phyloP scores from a whole-genome alignment of 2,888 invertebrate genomes.

The Metacarcinus magister region DNA sequence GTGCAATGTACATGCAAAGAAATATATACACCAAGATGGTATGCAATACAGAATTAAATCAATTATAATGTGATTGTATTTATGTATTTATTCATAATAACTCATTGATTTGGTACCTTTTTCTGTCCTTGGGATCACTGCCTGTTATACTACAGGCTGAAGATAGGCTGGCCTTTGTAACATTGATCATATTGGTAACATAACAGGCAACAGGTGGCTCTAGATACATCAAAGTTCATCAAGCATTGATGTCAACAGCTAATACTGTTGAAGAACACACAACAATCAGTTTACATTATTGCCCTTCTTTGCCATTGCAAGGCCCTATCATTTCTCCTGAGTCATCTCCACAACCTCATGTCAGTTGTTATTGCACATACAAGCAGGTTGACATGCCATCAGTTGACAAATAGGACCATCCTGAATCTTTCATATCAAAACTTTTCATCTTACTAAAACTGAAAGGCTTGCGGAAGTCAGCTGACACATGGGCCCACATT shows the following conservation, averaged over 20 bases:
- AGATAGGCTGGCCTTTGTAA: too few species aligned
- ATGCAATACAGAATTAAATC: neutral
- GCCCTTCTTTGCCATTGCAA: neutral
- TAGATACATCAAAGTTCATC: too few species aligned
- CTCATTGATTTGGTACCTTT: neutral
- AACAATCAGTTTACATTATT: neutral
- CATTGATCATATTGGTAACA: too few species aligned
- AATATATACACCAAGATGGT: slow-evolving; percentile 22
- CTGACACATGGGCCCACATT: neutral
- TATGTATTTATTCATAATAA: neutral
- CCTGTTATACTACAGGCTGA: too few species aligned
- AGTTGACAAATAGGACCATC: neutral
- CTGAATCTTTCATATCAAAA: neutral
- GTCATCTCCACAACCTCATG: neutral
- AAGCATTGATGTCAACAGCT: too few species aligned
- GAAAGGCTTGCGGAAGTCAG: neutral
- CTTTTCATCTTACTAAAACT: neutral
- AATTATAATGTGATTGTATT: neutral
- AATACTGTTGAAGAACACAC: too few species aligned
- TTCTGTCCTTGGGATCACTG: neutral
- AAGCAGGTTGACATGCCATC: neutral
- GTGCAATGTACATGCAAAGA: neutral
- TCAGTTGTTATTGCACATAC: neutral
- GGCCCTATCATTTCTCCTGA: neutral
- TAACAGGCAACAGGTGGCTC: too few species aligned